Conservation (phyloP, 2,888 invertebrate genomes). For the Julus scandinavius region DNA sequence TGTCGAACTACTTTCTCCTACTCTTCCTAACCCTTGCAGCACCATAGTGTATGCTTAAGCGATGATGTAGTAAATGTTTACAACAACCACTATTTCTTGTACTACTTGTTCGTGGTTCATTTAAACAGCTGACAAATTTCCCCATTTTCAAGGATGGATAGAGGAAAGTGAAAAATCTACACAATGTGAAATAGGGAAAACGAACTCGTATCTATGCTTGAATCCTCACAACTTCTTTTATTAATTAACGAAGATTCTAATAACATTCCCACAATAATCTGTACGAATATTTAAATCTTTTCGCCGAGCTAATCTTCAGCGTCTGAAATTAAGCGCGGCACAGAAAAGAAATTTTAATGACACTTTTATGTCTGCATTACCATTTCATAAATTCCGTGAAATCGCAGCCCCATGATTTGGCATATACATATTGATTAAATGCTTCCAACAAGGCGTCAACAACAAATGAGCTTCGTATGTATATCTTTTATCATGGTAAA, state of each 20-base stretch:
- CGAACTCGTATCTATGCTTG: not conserved
- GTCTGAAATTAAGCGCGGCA: not conserved
- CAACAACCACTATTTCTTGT: too few relatives aligned
- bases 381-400: not conserved
- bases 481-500: conserved; percentile 4
- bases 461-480: conserved; percentile 2
- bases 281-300: conserved; percentile 1
- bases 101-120: too few relatives aligned
- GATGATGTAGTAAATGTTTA: too few relatives aligned
- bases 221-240: not conserved
- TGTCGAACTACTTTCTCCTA: too few relatives aligned
- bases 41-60: too few relatives aligned
- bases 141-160: not conserved
- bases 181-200: not conserved
- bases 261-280: not conserved
- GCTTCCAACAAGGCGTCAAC: conserved; percentile 15
- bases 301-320: not conserved
- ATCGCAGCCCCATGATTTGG: not conserved
- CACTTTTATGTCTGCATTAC: conserved; percentile 18
- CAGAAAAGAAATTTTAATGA: conserved; percentile 3
- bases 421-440: conserved; percentile 32
- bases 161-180: not conserved
- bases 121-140: not conserved
- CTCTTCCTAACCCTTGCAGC: too few relatives aligned
- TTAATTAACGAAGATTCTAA: not conserved